These are phyloP conservation scores for Delia radicum DNA, from an alignment of 1,140 invertebrate genomes.

Conservation along the genomic window DNA sequence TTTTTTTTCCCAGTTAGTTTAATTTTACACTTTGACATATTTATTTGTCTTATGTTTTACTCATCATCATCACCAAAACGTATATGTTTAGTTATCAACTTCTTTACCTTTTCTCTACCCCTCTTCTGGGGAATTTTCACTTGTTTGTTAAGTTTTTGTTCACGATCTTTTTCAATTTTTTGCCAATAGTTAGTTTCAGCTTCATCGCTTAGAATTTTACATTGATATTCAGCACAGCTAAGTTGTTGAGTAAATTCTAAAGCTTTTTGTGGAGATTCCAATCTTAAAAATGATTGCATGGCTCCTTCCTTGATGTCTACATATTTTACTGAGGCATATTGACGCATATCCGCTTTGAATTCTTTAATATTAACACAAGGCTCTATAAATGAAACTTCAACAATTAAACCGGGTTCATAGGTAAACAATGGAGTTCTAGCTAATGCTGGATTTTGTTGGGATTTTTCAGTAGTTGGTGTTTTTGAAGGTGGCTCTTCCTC, in stretches of 20 bases:
- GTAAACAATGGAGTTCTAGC: constrained; percentile 55
- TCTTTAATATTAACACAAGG: constrained; percentile 64
- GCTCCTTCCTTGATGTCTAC: constrained; percentile 65
- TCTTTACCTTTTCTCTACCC: constrained; percentile 66
- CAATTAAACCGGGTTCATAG: constrained; percentile 61
- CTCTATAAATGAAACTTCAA: constrained; percentile 64
- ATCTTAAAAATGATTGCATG: constrained; percentile 61
- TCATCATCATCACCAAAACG: constrained; percentile 61
- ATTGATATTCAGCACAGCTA: constrained; percentile 41
- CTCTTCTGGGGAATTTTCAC: constrained; percentile 58
- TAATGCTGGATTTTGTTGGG: constrained; percentile 45
- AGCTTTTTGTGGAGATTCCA: constrained; percentile 62
- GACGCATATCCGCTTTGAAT: constrained; percentile 65
- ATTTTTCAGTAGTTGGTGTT: constrained; percentile 37
- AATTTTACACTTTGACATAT: too few relatives aligned
- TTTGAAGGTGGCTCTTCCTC: constrained; percentile 34
- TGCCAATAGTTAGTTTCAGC: constrained; percentile 67
- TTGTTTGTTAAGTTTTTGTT: constrained; percentile 62
- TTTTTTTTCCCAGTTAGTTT: too few relatives aligned
- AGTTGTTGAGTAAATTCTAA: constrained; percentile 53
- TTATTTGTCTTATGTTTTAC: constrained; percentile 3
- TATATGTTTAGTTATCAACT: constrained; percentile 65
- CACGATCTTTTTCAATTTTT: constrained; percentile 63
- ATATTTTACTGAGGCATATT: constrained; percentile 63
- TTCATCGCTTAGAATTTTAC: constrained; percentile 57